Percentiles rank a stretch among this genome's conserved stretches.
Conservation (phyloP, 2,113 vertebrate genomes). For the Sapayoa aenigma region DNA sequence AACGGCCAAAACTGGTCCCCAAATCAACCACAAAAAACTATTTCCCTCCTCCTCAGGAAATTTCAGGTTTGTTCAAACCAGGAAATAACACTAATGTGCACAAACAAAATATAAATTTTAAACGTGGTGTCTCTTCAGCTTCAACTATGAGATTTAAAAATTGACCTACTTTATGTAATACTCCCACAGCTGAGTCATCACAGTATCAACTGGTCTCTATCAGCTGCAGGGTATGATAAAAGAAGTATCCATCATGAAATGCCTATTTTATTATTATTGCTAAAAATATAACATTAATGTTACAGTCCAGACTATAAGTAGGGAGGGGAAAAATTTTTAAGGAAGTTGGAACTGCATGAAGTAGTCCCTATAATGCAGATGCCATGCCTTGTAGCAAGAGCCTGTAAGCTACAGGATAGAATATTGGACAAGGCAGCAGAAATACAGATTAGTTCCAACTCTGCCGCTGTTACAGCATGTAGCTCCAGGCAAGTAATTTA, state of each 20-base stretch:
- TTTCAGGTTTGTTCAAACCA: not conserved
- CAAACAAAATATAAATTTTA: not conserved
- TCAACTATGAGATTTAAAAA: not conserved
- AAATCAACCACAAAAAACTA: not conserved
- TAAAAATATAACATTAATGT: not conserved
- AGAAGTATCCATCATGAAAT: not conserved
- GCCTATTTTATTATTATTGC: not conserved
- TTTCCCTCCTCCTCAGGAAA: not conserved
- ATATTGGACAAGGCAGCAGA: not conserved
- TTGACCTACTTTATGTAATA: constrained; percentile 56
- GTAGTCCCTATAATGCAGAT: not conserved
- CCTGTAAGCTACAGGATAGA: not conserved
- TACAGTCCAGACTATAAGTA: not conserved
- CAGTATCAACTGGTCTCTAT: constrained; percentile 29
- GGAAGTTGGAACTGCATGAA: not conserved
- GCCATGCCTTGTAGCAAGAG: not conserved
- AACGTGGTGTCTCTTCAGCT: not conserved
- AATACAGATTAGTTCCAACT: constrained; percentile 20
- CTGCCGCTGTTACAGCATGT: not conserved
- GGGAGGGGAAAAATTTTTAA: not conserved
- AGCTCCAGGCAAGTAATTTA: constrained; percentile 44
- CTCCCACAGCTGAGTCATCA: constrained; percentile 55
- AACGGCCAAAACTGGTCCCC: not conserved
- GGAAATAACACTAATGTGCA: not conserved
- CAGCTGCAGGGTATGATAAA: not conserved